Evolutionary conservation across 2,888 invertebrate genomes (phyloP), one percentile per base, ranked within the genome.

Genomic region (Diarsia brunnea): DNA sequence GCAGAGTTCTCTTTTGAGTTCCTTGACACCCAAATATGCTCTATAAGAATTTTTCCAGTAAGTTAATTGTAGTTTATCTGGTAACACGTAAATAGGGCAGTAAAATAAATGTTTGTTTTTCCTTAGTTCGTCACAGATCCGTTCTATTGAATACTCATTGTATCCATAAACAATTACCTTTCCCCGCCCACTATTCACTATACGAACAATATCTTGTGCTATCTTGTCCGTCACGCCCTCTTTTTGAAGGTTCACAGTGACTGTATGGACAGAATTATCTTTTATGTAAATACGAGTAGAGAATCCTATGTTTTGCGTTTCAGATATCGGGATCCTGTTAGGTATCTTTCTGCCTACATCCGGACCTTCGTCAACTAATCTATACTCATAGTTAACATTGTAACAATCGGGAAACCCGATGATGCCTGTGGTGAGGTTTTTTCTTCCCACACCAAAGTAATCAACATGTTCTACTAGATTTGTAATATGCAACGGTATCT

Each of bases 401-500:
- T 80, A 80, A 47, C 80, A 80, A 21, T 80, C 19, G 0, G 45
- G 16, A 71, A 80, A 80, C 5, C 80, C 80, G 0, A 3, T 0
- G 4, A 14, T 66, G 12, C 55, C 49, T 10, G 2, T 0, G n/a
- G 4, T 0, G 1, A 10, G 7, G 7, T 43, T 8, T 2, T 3
- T 11, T 75, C 61, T 75, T 21, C 80, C 80, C 3, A 0, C 0
- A 27, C 80, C 80, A 38, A 38, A 75, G 64, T 75, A 80, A 53
- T 75, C 64, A 4, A 80, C 53, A 31, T 80, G 80, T 27, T 75
- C 45, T 43, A 80, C 70, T 24, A 80, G 70, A 60, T 80, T 53
- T 24, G 68, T 51, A 5, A 68, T 1, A 75, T 45, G 71, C 5
- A 60, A 2, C 8, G 80, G 80, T 71, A 80, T 80, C 58, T 47